Evolutionary conservation across 2,888 invertebrate species (phyloP).

Genomic region (Chaitophorus viminalis): DNA sequence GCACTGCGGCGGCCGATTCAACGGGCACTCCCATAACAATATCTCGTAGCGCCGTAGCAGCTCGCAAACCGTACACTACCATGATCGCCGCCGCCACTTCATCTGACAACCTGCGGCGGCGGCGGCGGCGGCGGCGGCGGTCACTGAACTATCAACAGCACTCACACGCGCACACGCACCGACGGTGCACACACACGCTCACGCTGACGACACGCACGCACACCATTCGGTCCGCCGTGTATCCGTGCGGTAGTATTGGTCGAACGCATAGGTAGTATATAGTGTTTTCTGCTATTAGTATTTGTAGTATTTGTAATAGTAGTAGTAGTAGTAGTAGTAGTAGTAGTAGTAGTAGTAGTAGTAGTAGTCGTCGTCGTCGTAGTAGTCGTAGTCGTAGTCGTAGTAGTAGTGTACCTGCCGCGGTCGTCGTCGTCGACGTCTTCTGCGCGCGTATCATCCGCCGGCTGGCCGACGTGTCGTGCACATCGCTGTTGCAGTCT

Average conservation of each 20-base stretch:
- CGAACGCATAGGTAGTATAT: background rate
- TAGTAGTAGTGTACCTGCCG: conserved; percentile 54
- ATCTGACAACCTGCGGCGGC: conserved; percentile 56
- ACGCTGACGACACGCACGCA: conserved; percentile 15
- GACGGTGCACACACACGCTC: conserved; percentile 29
- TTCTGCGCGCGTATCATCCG: conserved; percentile 25
- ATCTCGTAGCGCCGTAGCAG: background rate
- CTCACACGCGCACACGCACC: conserved; percentile 18
- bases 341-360: background rate
- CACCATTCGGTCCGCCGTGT: background rate
- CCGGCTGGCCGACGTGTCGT: conserved; percentile 22
- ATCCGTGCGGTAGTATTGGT: background rate
- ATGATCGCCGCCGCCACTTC: conserved; percentile 34
- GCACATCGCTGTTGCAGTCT: background rate
- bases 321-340: background rate
- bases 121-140: conserved; percentile 49
- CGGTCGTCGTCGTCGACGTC: conserved; percentile 51
- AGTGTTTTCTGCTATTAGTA: too few relatives aligned
- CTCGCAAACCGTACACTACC: background rate
- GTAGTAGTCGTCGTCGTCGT: background rate
- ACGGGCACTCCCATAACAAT: background rate
- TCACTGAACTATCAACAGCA: conserved; percentile 61
- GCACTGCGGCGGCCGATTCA: background rate
- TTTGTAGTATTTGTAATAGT: background rate
- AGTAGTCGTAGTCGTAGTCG: background rate